A percentile compares a stretch with the other conserved stretches of the same genome.
Conservation (phyloP, 2,797 vertebrate species). For the Channa striata region DNA sequence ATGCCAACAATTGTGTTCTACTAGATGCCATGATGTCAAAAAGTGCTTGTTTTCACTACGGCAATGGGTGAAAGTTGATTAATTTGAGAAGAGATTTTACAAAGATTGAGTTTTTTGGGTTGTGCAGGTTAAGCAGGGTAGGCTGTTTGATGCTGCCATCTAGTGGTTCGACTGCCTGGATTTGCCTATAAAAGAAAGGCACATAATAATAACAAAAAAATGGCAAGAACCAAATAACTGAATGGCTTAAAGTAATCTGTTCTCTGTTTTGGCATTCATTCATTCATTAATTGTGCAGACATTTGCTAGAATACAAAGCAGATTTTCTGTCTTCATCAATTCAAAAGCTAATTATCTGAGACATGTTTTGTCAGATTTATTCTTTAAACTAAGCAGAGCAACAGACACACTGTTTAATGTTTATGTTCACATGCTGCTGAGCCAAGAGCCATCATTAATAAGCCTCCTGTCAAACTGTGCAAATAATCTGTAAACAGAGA, state of each 20-base stretch:
- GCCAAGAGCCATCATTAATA: conserved; percentile 4
- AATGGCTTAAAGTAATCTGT: background rate
- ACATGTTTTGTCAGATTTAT: too few relatives aligned
- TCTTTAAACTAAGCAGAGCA: too few relatives aligned
- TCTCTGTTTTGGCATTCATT: background rate
- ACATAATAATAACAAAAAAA: background rate
- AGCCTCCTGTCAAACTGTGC: background rate
- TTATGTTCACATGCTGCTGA: background rate
- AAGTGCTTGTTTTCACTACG: conserved; percentile 11
- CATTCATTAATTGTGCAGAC: background rate
- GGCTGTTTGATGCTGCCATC: conserved; percentile 65
- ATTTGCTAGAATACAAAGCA: background rate
- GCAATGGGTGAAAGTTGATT: background rate
- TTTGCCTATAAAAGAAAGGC: background rate
- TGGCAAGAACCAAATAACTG: background rate
- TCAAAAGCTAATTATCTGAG: too few relatives aligned
- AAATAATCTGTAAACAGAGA: conserved; percentile 15
- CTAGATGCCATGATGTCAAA: conserved; percentile 17
- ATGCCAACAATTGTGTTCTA: background rate
- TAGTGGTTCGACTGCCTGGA: conserved; percentile 63
- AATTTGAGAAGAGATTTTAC: conserved; percentile 9
- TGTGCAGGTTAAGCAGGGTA: background rate
- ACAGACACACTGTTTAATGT: too few relatives aligned
- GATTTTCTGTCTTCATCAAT: too few relatives aligned
- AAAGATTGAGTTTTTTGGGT: background rate